These are phyloP conservation scores for Drosophila neotestacea DNA, from an alignment of 2,888 invertebrate species.

Conservation along the genomic window DNA sequence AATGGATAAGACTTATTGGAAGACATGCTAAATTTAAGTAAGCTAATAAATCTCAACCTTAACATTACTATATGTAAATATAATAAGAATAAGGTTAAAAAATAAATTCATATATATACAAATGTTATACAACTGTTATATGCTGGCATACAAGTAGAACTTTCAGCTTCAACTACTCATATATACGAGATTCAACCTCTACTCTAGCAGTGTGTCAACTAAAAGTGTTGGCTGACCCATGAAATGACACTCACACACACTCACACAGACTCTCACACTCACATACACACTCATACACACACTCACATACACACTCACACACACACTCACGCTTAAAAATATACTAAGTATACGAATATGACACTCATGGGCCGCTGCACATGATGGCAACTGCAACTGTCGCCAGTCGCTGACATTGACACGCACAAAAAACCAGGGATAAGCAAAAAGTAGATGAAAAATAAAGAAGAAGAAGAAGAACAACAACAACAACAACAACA, in stretches of 20 bases:
- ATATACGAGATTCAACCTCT: conserved; percentile 7
- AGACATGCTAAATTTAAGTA: no score
- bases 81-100: no score
- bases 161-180: conserved; percentile 1
- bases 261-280: conserved; percentile 3
- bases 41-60: no score
- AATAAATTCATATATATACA: neutral
- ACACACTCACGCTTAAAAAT: neutral
- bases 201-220: conserved; percentile 30
- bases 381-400: conserved; percentile 57
- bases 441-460: neutral
- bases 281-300: conserved; percentile 5
- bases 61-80: no score
- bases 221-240: conserved; percentile 43
- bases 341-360: conserved; percentile 27
- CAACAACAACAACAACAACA: no score
- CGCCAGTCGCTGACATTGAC: conserved; percentile 51
- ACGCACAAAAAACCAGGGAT: conserved; percentile 22
- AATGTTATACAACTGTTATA: conserved; percentile 1
- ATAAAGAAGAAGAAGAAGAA: neutral
- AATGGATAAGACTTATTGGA: no score
- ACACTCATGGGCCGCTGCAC: conserved; percentile 44
- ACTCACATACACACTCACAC: neutral
- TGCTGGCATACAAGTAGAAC: neutral
- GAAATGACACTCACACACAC: conserved; percentile 10